Evolutionary conservation across 1,140 invertebrate genomes (phyloP).

Genomic region (Drosophila kanapiae): DNA sequence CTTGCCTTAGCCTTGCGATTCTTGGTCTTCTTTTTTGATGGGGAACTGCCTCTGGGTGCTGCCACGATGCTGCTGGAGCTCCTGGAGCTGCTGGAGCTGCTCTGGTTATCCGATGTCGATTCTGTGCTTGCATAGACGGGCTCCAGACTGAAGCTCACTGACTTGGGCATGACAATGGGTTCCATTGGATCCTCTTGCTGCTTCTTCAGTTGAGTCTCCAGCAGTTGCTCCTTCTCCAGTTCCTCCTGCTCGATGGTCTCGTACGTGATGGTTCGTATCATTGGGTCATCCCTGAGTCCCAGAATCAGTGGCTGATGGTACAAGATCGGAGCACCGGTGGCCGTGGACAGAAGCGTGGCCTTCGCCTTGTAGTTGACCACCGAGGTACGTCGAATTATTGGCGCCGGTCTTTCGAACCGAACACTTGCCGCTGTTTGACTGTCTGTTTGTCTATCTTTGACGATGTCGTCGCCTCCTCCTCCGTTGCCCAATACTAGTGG

Average conservation of each 20-base stretch:
- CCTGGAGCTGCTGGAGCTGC: background rate
- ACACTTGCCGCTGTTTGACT: background rate
- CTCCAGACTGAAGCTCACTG: slow-evolving; percentile 22
- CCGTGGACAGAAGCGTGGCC: slow-evolving; percentile 15
- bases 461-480: background rate
- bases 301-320: slow-evolving; percentile 49
- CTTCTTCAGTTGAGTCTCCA: background rate
- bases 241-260: slow-evolving; percentile 28
- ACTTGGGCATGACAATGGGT: background rate
- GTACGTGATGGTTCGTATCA: slow-evolving; percentile 45
- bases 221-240: background rate
- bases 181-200: background rate
- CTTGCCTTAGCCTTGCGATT: background rate
- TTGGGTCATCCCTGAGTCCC: background rate
- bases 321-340: slow-evolving; percentile 30
- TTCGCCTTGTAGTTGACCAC: slow-evolving; percentile 45
- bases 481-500: background rate
- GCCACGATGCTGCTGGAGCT: background rate
- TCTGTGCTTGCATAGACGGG: background rate
- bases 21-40: background rate
- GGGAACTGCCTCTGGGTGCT: too few species aligned
- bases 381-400: background rate
- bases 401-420: background rate
- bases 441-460: background rate
- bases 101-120: background rate